A percentile compares a stretch with the other conserved stretches of the same genome.
phyloP scores from a whole-genome alignment of 2,797 vertebrate genomes.

The Salarias fasciatus region DNA sequence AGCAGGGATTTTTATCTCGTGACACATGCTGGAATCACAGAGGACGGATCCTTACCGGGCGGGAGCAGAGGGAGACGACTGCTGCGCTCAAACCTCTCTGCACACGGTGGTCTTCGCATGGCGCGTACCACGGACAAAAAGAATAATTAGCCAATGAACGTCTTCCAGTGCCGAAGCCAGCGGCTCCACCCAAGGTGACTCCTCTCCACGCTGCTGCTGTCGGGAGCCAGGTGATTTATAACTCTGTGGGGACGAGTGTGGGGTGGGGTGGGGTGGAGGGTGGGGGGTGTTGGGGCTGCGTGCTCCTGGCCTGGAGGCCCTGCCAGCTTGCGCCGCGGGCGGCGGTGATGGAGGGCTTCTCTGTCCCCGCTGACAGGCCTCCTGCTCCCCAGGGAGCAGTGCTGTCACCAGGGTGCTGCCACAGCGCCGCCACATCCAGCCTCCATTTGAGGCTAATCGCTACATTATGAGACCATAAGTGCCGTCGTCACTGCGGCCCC shows the following conservation, averaged over 20 bases:
- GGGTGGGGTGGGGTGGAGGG: not conserved
- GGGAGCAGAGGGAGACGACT: slow-evolving; percentile 14
- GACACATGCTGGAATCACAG: slow-evolving; percentile 20
- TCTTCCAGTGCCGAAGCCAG: slow-evolving; percentile 36
- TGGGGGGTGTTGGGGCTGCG: not conserved
- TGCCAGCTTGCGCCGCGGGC: not conserved
- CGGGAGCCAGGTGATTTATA: slow-evolving; percentile 63
- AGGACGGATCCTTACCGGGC: slow-evolving; percentile 27
- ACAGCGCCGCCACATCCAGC: slow-evolving; percentile 30
- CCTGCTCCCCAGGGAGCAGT: slow-evolving; percentile 45
- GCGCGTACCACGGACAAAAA: slow-evolving; percentile 1
- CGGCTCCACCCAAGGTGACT: slow-evolving; percentile 69
- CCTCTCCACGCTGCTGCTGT: slow-evolving; percentile 47
- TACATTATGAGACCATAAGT: slow-evolving; percentile 64
- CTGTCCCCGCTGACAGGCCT: slow-evolving; percentile 32
- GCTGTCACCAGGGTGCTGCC: slow-evolving; percentile 54
- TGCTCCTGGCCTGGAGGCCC: slow-evolving; percentile 29
- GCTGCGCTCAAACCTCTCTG: slow-evolving; percentile 23
- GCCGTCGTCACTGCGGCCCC: slow-evolving; percentile 40
- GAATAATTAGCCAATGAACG: slow-evolving; percentile 34
- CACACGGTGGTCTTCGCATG: not conserved
- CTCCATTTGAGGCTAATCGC: slow-evolving; percentile 59
- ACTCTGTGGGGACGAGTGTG: slow-evolving; percentile 23
- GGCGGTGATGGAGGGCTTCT: slow-evolving; percentile 36
- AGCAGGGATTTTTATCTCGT: slow-evolving; percentile 2